A percentile compares a stretch with the other conserved stretches of the same genome.
These are phyloP conservation scores for Nemotelus nigrinus DNA, from an alignment of 2,888 invertebrate genomes.

Conservation along the genomic window DNA sequence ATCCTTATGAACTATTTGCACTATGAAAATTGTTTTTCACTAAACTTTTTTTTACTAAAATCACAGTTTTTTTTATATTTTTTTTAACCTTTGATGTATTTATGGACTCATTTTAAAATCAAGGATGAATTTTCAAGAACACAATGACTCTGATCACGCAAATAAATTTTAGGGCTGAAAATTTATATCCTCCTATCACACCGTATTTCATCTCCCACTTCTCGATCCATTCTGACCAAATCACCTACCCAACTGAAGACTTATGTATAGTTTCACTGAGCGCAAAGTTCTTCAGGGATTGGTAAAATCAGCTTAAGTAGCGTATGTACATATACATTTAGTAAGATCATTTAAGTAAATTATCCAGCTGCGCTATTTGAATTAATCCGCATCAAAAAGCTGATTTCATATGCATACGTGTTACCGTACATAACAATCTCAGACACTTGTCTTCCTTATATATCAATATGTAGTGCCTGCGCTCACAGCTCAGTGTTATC, in stretches of 20 bases:
- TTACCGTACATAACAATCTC: not conserved
- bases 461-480: not conserved
- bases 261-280: constrained; percentile 1
- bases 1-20: not conserved
- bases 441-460: constrained; percentile 19
- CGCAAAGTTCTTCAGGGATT: not conserved
- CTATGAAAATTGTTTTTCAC: not conserved
- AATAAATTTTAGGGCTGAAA: too few species aligned
- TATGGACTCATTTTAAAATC: not conserved
- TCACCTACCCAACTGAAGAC: constrained; percentile 5
- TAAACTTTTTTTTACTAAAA: too few species aligned
- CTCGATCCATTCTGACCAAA: too few species aligned
- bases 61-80: too few species aligned
- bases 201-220: too few species aligned
- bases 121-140: not conserved
- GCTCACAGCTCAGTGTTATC: not conserved
- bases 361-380: not conserved
- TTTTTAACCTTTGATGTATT: not conserved
- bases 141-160: too few species aligned
- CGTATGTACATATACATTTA: not conserved
- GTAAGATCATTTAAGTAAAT: constrained; percentile 36
- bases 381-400: too few species aligned
- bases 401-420: not conserved
- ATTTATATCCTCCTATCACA: too few species aligned
- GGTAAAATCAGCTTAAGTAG: constrained; percentile 37